Evolutionary conservation across 2,113 vertebrate species (phyloP), one percentile per base, ranked within the genome.

Genomic region (Cyprinodon variegatus): DNA sequence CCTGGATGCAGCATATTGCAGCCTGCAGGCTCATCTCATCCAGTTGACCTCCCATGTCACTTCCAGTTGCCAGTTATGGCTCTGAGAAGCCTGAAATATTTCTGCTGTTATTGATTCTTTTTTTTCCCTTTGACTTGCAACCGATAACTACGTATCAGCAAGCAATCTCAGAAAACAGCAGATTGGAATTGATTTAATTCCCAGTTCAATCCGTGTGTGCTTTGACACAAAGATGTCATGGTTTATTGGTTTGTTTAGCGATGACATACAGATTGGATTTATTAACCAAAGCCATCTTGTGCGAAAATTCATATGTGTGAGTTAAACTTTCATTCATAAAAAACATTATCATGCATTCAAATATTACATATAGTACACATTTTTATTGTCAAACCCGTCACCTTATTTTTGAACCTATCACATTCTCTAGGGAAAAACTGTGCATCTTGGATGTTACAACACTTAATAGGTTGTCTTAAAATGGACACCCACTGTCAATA

Each of bases 131-230:
- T 45, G 22, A 79, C 68, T 48, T 50, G 36, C 50, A 60, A 64
- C 69, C 29, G 37, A 13, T 70, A 73, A 61, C 74, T 86, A 69
- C 74, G 61, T 65, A 40, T 81, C 64, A 59, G 2, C 43, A 36
- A 15, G 80, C 81, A 72, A 65, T 68, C 48, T 72, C 39, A 76
- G 69, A 81, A 84, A 29, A 79, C 82, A 72, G 73, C 70, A 81
- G 78, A 86, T 86, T 83, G 66, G 61, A 70, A 88, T 85, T 77
- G 82, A 88, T 86, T 83, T 4, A n/a, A 40, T 41, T 70, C 77
- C 43, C n/a, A 11, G 60, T 14, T 2, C n/a, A 72, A 59, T 20
- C 9, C 10, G 36, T 61, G 41, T 61, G 8, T 43, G 39, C 70
- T 74, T 61, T 46, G 36, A 61, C 60, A 11, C 39, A 38, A 4